Conservation (phyloP, 2,797 vertebrate species). For the Rallus crepitans region DNA sequence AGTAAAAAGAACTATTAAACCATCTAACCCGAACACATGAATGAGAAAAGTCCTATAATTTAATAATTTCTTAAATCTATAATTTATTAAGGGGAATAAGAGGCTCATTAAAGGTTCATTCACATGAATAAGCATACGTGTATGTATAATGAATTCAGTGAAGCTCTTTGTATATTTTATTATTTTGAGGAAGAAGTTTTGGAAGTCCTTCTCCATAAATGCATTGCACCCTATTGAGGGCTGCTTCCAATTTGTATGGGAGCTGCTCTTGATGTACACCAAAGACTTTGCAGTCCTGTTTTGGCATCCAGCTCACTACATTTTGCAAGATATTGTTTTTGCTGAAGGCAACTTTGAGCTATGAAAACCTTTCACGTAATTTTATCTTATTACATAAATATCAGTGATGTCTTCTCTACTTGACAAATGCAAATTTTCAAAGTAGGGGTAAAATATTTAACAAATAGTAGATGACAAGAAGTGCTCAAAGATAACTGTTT, state of each 20-base stretch:
- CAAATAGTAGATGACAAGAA: neutral
- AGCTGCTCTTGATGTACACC: neutral
- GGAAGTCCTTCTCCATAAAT: neutral
- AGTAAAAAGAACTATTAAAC: neutral
- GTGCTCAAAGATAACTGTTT: neutral
- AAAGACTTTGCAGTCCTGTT: neutral
- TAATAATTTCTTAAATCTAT: neutral
- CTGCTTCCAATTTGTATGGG: neutral
- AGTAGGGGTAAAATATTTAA: neutral
- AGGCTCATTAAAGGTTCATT: neutral
- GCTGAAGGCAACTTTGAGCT: neutral
- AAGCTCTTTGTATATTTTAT: neutral
- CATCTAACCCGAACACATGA: neutral
- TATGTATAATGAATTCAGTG: neutral
- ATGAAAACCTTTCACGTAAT: neutral
- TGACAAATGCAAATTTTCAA: neutral
- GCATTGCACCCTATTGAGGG: rapidly evolving
- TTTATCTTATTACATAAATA: neutral
- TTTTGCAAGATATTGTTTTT: neutral
- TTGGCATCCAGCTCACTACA: neutral
- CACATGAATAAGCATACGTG: neutral
- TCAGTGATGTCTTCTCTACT: neutral
- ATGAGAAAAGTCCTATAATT: neutral
- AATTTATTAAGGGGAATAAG: neutral
- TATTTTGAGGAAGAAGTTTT: neutral